A percentile compares a stretch with the other conserved stretches of the same genome.
These are phyloP conservation scores for Balanococcus diminutus DNA, from an alignment of 2,888 invertebrate genomes.

Conservation along the genomic window DNA sequence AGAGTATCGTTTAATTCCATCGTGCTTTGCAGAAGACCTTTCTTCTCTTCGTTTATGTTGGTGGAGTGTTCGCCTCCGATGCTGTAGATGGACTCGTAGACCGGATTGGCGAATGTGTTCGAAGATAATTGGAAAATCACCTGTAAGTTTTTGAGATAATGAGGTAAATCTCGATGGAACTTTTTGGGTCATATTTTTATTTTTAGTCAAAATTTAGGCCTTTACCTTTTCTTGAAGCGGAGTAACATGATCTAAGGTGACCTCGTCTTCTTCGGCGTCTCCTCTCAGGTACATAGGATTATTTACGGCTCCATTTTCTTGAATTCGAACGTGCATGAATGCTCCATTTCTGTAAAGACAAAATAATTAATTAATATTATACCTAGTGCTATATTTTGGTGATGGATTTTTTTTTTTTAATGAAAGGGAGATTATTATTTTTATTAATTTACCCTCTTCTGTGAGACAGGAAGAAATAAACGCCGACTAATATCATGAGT, in stretches of 20 bases:
- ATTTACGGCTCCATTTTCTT: conserved; percentile 83
- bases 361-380: conserved; percentile 6
- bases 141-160: conserved; percentile 41
- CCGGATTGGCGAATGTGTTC: conserved; percentile 84
- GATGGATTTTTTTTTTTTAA: not conserved
- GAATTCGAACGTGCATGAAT: conserved; percentile 79
- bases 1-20: conserved; percentile 43
- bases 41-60: conserved; percentile 62
- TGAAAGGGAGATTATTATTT: too few species aligned
- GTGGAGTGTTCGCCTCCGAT: conserved; percentile 61
- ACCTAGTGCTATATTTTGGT: conserved; percentile 38
- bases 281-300: conserved; percentile 85
- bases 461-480: conserved; percentile 23
- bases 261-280: conserved; percentile 72
- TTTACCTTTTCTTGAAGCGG: conserved; percentile 56
- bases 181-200: too few species aligned
- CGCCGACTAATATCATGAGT: not conserved
- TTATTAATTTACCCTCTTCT: conserved; percentile 54
- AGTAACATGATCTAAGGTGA: conserved; percentile 61
- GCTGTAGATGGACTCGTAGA: conserved; percentile 82
- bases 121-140: conserved; percentile 63
- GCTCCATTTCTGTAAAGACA: conserved; percentile 66
- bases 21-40: conserved; percentile 61
- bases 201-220: not conserved
- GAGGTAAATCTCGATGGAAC: too few species aligned